Percentiles rank a stretch among this genome's conserved stretches.
Conservation (phyloP, 2,113 vertebrate genomes). For the Pteropus alecto region DNA sequence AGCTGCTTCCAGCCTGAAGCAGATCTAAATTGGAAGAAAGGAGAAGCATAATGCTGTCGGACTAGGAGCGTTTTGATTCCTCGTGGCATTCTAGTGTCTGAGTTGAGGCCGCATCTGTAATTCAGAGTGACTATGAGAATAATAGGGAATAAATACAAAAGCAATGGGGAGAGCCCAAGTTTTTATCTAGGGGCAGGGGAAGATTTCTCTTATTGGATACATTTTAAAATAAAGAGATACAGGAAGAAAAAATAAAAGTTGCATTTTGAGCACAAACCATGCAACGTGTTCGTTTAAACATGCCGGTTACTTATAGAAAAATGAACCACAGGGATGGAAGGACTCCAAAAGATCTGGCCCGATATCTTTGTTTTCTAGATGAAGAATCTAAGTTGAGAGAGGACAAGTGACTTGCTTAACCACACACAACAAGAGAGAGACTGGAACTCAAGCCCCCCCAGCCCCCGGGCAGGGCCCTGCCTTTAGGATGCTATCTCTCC, state of each 20-base stretch:
- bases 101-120: not conserved
- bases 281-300: not conserved
- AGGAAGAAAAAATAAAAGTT: not conserved
- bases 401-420: not conserved
- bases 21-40: not conserved
- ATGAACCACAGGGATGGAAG: not conserved
- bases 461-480: too few relatives aligned
- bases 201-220: not conserved
- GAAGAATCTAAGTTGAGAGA: constrained; percentile 2
- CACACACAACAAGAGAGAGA: not conserved
- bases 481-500: not conserved
- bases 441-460: not conserved
- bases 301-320: not conserved
- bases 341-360: not conserved
- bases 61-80: not conserved
- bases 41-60: not conserved
- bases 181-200: not conserved
- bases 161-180: too few relatives aligned
- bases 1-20: not conserved
- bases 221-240: not conserved
- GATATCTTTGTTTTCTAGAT: not conserved
- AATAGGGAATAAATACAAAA: not conserved
- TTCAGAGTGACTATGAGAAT: not conserved
- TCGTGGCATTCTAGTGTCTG: not conserved
- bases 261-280: not conserved